Evolutionary conservation across 1,140 invertebrate species (phyloP).

Genomic region (Bombus affinis): DNA sequence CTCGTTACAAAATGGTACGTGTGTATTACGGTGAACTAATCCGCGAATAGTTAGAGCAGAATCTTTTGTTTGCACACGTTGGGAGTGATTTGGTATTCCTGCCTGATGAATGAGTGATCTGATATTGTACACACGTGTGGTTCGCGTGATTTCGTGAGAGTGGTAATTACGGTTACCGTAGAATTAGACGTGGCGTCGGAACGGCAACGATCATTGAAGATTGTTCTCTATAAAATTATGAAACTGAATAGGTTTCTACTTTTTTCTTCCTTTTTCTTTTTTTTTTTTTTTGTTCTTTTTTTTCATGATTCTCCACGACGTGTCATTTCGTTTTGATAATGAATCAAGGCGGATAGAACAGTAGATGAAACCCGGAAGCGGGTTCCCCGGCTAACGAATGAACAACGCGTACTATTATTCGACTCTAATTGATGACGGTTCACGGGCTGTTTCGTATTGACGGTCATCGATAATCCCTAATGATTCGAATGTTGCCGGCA

Average conservation of each 20-base stretch:
- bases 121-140: background rate
- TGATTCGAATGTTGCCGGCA: conserved; percentile 36
- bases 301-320: background rate
- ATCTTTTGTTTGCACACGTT: conserved; percentile 11
- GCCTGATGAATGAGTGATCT: conserved; percentile 1
- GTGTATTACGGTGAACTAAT: background rate
- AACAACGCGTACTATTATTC: conserved; percentile 61
- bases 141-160: background rate
- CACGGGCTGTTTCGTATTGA: conserved; percentile 1
- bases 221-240: background rate
- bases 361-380: conserved; percentile 57
- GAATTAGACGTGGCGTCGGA: background rate
- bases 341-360: conserved; percentile 9
- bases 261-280: background rate
- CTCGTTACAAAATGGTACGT: conserved; percentile 16
- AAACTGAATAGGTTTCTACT: background rate
- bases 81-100: background rate
- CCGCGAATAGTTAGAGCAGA: background rate
- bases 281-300: background rate
- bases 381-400: conserved; percentile 46
- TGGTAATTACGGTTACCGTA: conserved; percentile 14
- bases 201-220: background rate
- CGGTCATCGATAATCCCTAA: conserved; percentile 68
- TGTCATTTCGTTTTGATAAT: conserved; percentile 3
- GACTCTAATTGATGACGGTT: conserved; percentile 66